Conservation (phyloP, 2,888 invertebrate genomes). For the Saturnia pavonia region DNA sequence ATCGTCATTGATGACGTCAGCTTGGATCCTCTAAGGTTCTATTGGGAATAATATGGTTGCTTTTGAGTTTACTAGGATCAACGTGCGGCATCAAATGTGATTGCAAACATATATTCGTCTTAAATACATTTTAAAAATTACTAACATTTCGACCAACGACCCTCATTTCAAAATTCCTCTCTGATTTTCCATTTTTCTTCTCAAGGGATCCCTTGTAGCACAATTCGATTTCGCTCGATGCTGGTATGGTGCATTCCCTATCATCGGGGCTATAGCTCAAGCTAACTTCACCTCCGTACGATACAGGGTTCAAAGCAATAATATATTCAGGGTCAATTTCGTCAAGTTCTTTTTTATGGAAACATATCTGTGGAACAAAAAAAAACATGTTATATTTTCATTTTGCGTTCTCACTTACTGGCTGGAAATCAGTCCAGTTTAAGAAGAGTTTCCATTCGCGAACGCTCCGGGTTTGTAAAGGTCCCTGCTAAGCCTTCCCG, state of each 20-base stretch:
- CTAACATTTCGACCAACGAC: constrained; percentile 59
- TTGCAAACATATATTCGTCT: too few species aligned
- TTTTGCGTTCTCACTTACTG: too few species aligned
- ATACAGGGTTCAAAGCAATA: constrained; percentile 50
- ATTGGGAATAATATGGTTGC: too few species aligned
- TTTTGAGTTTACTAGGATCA: too few species aligned
- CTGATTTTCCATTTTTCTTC: constrained; percentile 36
- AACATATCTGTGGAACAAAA: constrained; percentile 32
- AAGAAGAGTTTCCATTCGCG: too few species aligned
- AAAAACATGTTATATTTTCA: too few species aligned
- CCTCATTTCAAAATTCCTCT: constrained; percentile 49
- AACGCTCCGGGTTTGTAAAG: too few species aligned
- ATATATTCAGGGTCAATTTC: constrained; percentile 54
- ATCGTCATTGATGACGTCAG: too few species aligned
- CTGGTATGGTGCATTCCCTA: constrained; percentile 39
- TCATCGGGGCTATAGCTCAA: constrained; percentile 44
- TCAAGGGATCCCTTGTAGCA: constrained; percentile 53
- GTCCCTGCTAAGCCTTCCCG: too few species aligned
- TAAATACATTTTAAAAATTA: constrained; percentile 13
- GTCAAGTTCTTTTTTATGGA: constrained; percentile 52
- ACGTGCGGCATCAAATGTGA: too few species aligned
- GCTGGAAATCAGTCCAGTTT: too few species aligned
- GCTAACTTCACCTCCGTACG: constrained; percentile 54
- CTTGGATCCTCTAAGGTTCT: too few species aligned
- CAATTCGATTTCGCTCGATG: constrained; percentile 47